Base-by-base conservation (phyloP, 2,888 invertebrate genomes). In the Trypoxylon attenuatum region DNA sequence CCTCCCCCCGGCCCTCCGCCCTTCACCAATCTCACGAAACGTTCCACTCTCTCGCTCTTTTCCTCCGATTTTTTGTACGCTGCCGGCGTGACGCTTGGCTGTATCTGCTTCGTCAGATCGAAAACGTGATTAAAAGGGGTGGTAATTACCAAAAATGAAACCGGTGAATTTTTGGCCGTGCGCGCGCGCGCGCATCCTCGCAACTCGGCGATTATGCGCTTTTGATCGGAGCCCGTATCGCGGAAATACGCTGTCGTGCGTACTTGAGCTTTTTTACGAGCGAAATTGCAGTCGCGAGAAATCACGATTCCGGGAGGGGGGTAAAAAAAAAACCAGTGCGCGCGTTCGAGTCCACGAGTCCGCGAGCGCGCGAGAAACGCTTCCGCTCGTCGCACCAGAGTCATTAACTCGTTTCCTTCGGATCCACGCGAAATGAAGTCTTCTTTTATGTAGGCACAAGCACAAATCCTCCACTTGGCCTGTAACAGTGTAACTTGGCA, bases 391-490 rank as follows among this genome's bases (percentile, higher is more conserved):
- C 68, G 55, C 42, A 60, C 25, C 67, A 68, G 60, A 68, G 68
- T 60, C 58, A 65, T 61, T 50, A 65, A 53, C 55, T 65, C 65
- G 69, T 69, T 73, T 59, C 64, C 73, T 64, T 69, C 60, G 56
- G 55, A 67, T 72, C 69, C 60, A 60, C 33, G 50, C 41, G 66
- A 49, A 62, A 70, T 63, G 46, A 70, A 73, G 59, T 72, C 54
- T 59, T 68, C 65, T 68, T 46, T 63, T 65, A 57, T 65, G 56
- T 63, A 64, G 59, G 58, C 67, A 62, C 53, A 61, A 67, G 71
- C 76, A 73, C 74, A 80, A 81, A 80, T 77, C 77, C 77, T 68
- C 77, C 76, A 76, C 77, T 81, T 80, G 76, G 76, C 73, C 79
- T 72, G 75, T 76, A 73, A 76, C 74, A 74, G n/a, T n/a, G n/a